phyloP scores from a whole-genome alignment of 2,113 vertebrate genomes.

The Casuarius casuarius region DNA sequence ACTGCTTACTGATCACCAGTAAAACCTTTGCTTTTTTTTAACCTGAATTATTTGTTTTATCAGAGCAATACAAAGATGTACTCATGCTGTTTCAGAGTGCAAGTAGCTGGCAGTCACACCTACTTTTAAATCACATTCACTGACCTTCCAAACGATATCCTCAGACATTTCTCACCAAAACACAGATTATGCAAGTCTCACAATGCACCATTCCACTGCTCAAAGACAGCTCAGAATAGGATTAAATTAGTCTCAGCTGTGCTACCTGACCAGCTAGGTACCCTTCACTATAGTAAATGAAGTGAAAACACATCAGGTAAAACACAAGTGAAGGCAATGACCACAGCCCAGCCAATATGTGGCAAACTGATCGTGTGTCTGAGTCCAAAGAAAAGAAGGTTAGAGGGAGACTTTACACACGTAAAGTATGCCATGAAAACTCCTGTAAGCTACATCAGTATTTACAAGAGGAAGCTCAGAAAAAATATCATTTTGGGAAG shows the following conservation, averaged over 20 bases:
- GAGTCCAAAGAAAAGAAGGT: not conserved
- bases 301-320: not conserved
- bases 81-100: not conserved
- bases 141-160: not conserved
- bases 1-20: slow-evolving; percentile 11
- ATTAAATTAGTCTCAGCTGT: not conserved
- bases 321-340: not conserved
- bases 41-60: slow-evolving; percentile 38
- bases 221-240: not conserved
- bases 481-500: not conserved
- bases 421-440: not conserved
- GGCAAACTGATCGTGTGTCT: not conserved
- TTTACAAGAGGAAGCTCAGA: not conserved
- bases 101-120: not conserved
- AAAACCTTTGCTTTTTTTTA: not conserved
- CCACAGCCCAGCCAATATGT: not conserved
- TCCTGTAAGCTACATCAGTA: not conserved
- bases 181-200: not conserved
- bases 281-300: not conserved
- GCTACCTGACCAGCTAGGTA: not conserved
- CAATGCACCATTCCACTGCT: not conserved
- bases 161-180: not conserved
- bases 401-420: not conserved
- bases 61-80: not conserved
- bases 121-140: not conserved